Evolutionary conservation across 2,113 vertebrate species (phyloP).

Genomic region (Puma concolor): DNA sequence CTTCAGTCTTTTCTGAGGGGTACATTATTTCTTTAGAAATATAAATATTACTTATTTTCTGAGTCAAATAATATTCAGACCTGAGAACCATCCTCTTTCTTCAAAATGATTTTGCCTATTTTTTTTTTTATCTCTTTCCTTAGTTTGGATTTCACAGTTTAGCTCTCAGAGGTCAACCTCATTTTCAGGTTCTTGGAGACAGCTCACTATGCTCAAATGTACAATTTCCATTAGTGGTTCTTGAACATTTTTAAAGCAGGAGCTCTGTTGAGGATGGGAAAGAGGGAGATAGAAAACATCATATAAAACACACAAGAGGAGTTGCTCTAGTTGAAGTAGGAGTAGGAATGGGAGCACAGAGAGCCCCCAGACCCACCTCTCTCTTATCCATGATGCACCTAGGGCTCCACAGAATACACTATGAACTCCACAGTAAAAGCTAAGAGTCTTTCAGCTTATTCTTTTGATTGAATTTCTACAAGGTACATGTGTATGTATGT

Average conservation of each 20-base stretch:
- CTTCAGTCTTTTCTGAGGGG: not conserved
- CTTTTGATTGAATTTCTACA: not conserved
- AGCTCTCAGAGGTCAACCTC: not conserved
- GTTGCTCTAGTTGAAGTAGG: not conserved
- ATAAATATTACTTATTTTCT: not conserved
- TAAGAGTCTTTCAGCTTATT: not conserved
- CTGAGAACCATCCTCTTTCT: not conserved
- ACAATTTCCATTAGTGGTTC: not conserved
- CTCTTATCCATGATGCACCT: not conserved
- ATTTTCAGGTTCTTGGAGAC: not conserved
- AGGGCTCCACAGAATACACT: not conserved
- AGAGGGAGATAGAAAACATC: not conserved
- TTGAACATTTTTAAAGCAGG: not conserved
- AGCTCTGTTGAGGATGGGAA: not conserved
- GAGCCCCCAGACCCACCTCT: not conserved
- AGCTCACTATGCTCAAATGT: not conserved
- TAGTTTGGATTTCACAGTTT: not conserved
- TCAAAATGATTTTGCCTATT: not conserved
- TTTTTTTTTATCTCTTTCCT: not conserved
- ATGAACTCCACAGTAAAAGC: not conserved
- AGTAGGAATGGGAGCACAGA: not conserved
- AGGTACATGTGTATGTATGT: not conserved
- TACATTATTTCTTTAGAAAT: not conserved
- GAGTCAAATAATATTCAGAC: not conserved
- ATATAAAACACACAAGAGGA: not conserved